Evolutionary conservation across 2,113 vertebrate species (phyloP).

Genomic region (Varanus salvator): DNA sequence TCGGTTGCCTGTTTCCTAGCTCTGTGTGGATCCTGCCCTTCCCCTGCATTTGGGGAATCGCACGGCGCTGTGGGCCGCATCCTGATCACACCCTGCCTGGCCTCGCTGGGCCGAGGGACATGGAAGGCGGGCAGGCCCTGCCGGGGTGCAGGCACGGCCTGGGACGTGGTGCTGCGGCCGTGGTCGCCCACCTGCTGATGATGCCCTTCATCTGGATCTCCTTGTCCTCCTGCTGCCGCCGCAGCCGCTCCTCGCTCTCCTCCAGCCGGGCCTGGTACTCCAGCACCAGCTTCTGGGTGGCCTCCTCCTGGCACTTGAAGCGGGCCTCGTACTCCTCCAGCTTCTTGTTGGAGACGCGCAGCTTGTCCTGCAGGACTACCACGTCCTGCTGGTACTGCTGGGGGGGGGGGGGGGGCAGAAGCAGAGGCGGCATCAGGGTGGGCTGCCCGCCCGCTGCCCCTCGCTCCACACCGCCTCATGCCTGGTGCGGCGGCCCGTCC

Average conservation of each 20-base stretch:
- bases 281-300: conserved; percentile 93
- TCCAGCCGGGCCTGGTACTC: conserved; percentile 97
- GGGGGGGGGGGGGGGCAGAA: neutral
- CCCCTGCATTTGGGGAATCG: too few species aligned
- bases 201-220: conserved; percentile 99
- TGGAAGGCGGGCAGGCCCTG: neutral
- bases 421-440: neutral
- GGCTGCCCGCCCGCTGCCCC: neutral
- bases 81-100: too few species aligned
- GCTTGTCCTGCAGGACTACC: conserved; percentile 92
- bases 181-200: conserved; percentile 89
- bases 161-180: rapidly evolving
- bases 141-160: too few species aligned
- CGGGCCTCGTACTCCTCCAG: conserved; percentile 95
- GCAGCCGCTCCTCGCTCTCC: conserved; percentile 94
- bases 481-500: conserved; percentile 15
- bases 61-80: too few species aligned
- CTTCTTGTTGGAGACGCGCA: conserved; percentile 93
- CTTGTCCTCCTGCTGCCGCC: conserved; percentile 97
- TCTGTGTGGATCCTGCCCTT: too few species aligned
- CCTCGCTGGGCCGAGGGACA: neutral
- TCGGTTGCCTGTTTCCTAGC: too few species aligned
- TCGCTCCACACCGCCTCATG: neutral
- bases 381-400: conserved; percentile 93
- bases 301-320: conserved; percentile 96